Evolutionary conservation across 2,113 vertebrate species (phyloP).

Genomic region (Xenotilapia longispinis): DNA sequence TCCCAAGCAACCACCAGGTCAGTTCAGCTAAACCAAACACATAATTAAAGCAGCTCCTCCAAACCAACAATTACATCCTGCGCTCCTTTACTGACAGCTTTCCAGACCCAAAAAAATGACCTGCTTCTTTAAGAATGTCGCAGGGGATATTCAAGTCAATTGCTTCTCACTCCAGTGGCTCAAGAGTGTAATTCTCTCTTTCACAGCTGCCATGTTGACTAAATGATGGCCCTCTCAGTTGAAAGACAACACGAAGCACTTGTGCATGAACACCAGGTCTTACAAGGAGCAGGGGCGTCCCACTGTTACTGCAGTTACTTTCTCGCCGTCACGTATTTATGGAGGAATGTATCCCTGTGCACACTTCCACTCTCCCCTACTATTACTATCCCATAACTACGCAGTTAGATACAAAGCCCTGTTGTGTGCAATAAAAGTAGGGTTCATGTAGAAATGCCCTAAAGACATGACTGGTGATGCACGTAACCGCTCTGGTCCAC

Average conservation of each 20-base stretch:
- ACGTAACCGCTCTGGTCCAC: background rate
- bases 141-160: conserved; percentile 19
- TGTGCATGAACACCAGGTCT: conserved; percentile 7
- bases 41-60: conserved; percentile 20
- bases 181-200: conserved; percentile 4
- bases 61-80: conserved; percentile 27
- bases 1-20: conserved; percentile 10
- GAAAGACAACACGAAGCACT: conserved; percentile 32
- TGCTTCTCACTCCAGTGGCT: background rate
- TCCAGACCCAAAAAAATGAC: conserved; percentile 2
- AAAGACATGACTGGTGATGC: conserved; percentile 11
- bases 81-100: conserved; percentile 23
- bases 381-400: conserved; percentile 50
- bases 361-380: conserved; percentile 31
- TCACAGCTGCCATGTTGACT: conserved; percentile 35
- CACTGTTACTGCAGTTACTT: conserved; percentile 38
- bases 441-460: conserved; percentile 9
- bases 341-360: conserved; percentile 55
- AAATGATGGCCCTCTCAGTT: conserved; percentile 22
- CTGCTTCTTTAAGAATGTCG: conserved; percentile 9
- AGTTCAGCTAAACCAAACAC: background rate
- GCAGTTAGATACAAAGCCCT: conserved; percentile 46
- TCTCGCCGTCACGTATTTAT: conserved; percentile 55
- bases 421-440: conserved; percentile 42
- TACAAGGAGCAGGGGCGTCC: conserved; percentile 4